phyloP scores from a whole-genome alignment of 2,888 invertebrate genomes.

The Papilio gigon region DNA sequence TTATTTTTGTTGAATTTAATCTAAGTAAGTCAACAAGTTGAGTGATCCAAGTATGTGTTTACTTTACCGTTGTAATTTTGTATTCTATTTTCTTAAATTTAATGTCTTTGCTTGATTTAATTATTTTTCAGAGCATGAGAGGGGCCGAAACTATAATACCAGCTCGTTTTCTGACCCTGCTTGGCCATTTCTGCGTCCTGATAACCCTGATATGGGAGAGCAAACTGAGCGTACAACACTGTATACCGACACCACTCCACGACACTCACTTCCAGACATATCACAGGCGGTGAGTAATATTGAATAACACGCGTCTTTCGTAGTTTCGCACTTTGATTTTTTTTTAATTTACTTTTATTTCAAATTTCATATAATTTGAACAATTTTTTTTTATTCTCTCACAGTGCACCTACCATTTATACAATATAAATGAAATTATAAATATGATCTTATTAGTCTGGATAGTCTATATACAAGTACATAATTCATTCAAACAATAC shows the following conservation, averaged over 20 bases:
- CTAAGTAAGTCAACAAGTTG: constrained; percentile 9
- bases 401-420: neutral
- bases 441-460: neutral
- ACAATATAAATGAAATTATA: neutral
- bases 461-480: neutral
- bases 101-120: constrained; percentile 4
- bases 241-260: constrained; percentile 78
- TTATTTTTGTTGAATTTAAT: constrained; percentile 26
- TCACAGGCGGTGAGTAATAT: constrained; percentile 78
- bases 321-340: neutral
- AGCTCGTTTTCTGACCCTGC: constrained; percentile 86
- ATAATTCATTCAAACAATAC: neutral
- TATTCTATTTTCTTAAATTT: neutral
- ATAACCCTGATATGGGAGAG: constrained; percentile 86
- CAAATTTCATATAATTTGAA: neutral
- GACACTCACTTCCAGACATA: constrained; percentile 80
- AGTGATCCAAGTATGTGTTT: neutral
- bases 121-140: constrained; percentile 61
- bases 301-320: neutral
- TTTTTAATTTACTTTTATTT: neutral
- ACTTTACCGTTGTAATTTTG: neutral
- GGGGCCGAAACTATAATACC: constrained; percentile 82
- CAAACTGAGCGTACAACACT: constrained; percentile 78
- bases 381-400: neutral
- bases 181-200: constrained; percentile 86